Percentiles rank a stretch among this genome's conserved stretches.
Evolutionary conservation across 1,140 invertebrate genomes (phyloP).

Genomic region (Monomorium pharaonis): DNA sequence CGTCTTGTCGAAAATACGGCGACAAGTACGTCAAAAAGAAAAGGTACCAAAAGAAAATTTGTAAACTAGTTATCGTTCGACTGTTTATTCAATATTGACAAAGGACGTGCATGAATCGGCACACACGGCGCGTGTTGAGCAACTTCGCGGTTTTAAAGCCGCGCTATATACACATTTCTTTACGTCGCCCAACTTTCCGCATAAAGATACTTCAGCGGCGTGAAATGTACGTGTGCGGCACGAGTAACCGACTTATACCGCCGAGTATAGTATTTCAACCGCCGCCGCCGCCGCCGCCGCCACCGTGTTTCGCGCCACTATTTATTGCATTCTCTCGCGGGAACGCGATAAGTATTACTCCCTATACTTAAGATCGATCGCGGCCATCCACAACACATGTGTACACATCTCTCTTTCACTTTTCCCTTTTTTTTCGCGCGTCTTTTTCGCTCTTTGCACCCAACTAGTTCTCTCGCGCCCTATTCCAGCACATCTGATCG

Average conservation of each 20-base stretch:
- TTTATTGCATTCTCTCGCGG: constrained; percentile 28
- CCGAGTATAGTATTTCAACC: constrained; percentile 28
- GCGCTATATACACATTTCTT: background rate
- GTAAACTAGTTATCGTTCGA: background rate
- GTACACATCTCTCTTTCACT: constrained; percentile 9
- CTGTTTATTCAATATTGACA: background rate
- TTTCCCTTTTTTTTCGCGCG: background rate
- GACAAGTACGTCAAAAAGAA: too few relatives aligned
- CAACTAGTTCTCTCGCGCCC: constrained; percentile 39
- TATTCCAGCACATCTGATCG: constrained; percentile 60
- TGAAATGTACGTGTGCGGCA: background rate
- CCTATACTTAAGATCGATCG: constrained; percentile 60
- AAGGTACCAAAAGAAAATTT: too few relatives aligned
- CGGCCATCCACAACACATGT: constrained; percentile 31
- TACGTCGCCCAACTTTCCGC: constrained; percentile 26
- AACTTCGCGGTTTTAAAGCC: background rate
- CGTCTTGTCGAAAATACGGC: background rate
- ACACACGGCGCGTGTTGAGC: background rate
- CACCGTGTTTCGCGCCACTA: background rate
- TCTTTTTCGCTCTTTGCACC: constrained; percentile 37
- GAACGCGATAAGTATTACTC: constrained; percentile 19
- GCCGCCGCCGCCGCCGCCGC: background rate
- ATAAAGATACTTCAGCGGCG: constrained; percentile 12
- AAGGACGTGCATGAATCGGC: background rate
- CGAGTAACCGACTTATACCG: constrained; percentile 42